Conservation (phyloP, 2,888 invertebrate genomes). For the Hemistola chrysoprasaria region DNA sequence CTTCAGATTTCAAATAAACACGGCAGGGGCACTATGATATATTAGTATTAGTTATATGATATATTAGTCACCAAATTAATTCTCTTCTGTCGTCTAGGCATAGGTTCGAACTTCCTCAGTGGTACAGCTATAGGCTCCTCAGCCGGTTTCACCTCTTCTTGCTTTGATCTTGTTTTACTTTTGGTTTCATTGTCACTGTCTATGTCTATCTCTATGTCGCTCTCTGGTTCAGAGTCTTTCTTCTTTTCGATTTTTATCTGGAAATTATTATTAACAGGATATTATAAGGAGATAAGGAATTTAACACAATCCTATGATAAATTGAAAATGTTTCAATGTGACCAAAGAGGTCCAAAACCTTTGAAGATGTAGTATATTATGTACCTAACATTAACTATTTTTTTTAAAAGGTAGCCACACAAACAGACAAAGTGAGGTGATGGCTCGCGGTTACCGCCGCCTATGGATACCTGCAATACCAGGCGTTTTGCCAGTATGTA, state of each 20-base stretch:
- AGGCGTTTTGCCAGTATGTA: too few species aligned
- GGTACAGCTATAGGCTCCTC: slow-evolving; percentile 59
- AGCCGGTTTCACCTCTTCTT: slow-evolving; percentile 21
- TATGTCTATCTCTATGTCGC: slow-evolving; percentile 83
- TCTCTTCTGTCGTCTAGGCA: slow-evolving; percentile 76
- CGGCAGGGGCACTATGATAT: too few species aligned
- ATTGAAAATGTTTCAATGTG: neutral
- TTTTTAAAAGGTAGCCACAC: too few species aligned
- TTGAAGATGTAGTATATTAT: too few species aligned
- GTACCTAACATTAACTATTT: too few species aligned
- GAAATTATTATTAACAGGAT: slow-evolving; percentile 22
- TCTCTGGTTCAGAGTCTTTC: slow-evolving; percentile 70
- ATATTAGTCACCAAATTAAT: slow-evolving; percentile 61
- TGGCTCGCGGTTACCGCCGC: too few species aligned
- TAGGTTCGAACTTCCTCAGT: slow-evolving; percentile 63
- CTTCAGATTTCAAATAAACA: too few species aligned
- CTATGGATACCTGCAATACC: too few species aligned
- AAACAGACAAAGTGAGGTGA: too few species aligned
- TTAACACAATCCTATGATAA: too few species aligned
- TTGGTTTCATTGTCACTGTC: slow-evolving; percentile 72
- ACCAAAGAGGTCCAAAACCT: too few species aligned
- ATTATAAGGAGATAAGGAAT: too few species aligned
- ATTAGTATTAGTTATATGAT: neutral
- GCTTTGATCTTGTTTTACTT: slow-evolving; percentile 20
- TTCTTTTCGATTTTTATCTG: slow-evolving; percentile 79